A percentile compares a stretch with the other conserved stretches of the same genome.
phyloP scores from a whole-genome alignment of 92 coral and sea anemone species.

The Parazoanthus swiftii region DNA sequence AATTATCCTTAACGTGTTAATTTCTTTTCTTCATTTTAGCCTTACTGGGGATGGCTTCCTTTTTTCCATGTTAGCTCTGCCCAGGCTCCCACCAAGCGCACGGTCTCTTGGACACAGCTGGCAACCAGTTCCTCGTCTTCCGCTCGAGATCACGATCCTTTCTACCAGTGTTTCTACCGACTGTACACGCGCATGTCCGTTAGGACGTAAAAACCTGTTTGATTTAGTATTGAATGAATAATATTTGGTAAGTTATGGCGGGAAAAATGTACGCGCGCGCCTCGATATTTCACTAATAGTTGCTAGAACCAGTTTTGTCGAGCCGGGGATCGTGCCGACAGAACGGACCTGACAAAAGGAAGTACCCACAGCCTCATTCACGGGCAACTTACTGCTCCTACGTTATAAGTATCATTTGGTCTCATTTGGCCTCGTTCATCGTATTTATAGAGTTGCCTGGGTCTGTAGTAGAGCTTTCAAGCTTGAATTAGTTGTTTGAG shows the following conservation, averaged over 20 bases:
- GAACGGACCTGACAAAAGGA: too few relatives aligned
- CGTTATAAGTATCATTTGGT: too few relatives aligned
- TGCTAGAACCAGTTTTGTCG: too few relatives aligned
- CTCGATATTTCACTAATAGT: too few relatives aligned
- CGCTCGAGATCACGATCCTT: slow-evolving; percentile 18
- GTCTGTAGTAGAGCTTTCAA: neutral
- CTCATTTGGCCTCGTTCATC: neutral
- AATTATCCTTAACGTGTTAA: neutral
- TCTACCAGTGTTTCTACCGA: slow-evolving; percentile 36
- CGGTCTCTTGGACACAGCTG: slow-evolving; percentile 33
- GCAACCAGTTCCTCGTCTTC: slow-evolving; percentile 41
- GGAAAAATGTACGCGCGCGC: too few relatives aligned
- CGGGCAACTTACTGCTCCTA: neutral
- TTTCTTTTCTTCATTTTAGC: slow-evolving; percentile 44
- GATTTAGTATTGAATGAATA: neutral
- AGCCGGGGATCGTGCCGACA: too few relatives aligned
- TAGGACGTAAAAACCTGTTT: neutral
- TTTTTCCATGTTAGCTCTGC: slow-evolving; percentile 47
- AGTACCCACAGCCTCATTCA: neutral
- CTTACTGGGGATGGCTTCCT: slow-evolving; percentile 69
- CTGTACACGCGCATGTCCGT: slow-evolving; percentile 32
- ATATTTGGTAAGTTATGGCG: too few relatives aligned
- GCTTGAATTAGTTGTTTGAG: neutral
- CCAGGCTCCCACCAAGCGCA: slow-evolving; percentile 11
- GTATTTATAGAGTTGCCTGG: neutral